Conservation (phyloP, 2,797 vertebrate species). For the Rhabdophis nuchalis region DNA sequence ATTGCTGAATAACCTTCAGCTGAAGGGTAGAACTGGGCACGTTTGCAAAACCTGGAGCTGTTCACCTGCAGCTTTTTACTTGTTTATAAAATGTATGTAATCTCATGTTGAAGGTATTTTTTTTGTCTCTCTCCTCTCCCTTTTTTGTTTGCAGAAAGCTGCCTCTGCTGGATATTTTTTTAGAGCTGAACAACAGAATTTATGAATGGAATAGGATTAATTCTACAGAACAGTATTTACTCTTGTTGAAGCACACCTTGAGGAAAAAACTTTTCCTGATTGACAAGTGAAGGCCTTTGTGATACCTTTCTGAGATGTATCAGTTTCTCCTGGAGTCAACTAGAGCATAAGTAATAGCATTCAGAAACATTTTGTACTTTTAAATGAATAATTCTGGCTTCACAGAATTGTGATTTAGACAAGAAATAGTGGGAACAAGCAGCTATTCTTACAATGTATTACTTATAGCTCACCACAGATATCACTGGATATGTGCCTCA, state of each 20-base stretch:
- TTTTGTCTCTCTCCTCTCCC: slow-evolving; percentile 34
- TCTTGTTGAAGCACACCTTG: slow-evolving; percentile 82
- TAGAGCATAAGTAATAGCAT: too few species aligned
- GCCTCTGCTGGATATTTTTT: slow-evolving; percentile 78
- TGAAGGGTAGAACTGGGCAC: neutral
- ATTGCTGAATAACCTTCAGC: neutral
- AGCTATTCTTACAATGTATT: neutral
- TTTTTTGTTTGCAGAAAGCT: slow-evolving; percentile 71
- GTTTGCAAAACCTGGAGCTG: neutral
- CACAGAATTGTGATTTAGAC: neutral
- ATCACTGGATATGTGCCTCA: neutral
- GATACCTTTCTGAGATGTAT: neutral
- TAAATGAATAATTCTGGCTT: neutral
- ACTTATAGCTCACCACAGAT: neutral
- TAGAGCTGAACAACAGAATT: slow-evolving; percentile 75
- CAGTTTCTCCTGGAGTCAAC: neutral
- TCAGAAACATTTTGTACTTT: neutral
- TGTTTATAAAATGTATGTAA: slow-evolving; percentile 15
- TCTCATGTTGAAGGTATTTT: slow-evolving; percentile 7
- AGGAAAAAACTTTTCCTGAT: slow-evolving; percentile 78
- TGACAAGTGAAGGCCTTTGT: slow-evolving; percentile 21
- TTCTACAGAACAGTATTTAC: slow-evolving; percentile 64
- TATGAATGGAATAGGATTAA: slow-evolving; percentile 75
- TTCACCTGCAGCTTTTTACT: neutral
- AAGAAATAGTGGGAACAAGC: neutral